phyloP scores from a whole-genome alignment of 2,888 invertebrate species.

The Xestia rhomboidea region DNA sequence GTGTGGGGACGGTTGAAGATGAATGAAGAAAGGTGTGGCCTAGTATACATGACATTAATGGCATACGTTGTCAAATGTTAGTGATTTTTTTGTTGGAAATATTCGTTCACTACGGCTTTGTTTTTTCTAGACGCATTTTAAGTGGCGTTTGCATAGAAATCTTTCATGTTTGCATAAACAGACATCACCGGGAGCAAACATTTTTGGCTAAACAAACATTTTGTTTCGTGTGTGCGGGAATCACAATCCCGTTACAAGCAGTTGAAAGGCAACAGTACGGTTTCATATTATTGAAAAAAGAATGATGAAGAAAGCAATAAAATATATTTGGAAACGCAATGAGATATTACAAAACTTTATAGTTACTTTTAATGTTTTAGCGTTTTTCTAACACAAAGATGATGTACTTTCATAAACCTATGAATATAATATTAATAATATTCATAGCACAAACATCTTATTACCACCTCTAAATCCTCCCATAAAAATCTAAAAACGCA shows the following conservation, averaged over 20 bases:
- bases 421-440: too few species aligned
- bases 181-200: background rate
- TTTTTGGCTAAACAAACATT: slow-evolving; percentile 12
- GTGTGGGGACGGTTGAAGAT: too few species aligned
- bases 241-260: background rate
- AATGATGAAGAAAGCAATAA: background rate
- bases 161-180: slow-evolving; percentile 16
- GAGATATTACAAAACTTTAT: too few species aligned
- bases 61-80: background rate
- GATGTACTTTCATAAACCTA: background rate
- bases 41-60: too few species aligned
- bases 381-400: background rate
- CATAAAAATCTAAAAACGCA: slow-evolving; percentile 47
- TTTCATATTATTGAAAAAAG: background rate
- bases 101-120: background rate
- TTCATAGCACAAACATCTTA: slow-evolving; percentile 2
- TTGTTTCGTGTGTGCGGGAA: background rate
- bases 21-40: too few species aligned
- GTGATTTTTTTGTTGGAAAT: background rate
- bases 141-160: background rate
- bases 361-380: background rate
- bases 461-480: slow-evolving; percentile 4
- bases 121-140: background rate
- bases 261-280: too few species aligned
- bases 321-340: background rate